A percentile compares a stretch with the other conserved stretches of the same genome.
These are phyloP conservation scores for Lasioglossum baleicum DNA, from an alignment of 1,140 invertebrate genomes.

Conservation along the genomic window DNA sequence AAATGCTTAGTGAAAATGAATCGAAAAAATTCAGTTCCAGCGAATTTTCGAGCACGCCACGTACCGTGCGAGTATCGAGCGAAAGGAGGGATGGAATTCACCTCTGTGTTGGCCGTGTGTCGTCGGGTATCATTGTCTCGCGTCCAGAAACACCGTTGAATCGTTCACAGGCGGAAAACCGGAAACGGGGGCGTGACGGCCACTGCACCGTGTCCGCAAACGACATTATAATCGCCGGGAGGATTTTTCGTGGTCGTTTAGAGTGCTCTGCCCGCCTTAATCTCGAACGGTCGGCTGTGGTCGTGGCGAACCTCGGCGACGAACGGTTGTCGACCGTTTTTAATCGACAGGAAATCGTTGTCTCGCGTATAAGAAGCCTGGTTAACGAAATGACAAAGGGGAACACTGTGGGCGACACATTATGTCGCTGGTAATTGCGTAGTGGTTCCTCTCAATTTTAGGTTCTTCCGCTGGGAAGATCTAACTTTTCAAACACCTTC, in stretches of 20 bases:
- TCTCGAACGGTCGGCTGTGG: neutral
- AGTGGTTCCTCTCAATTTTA: too few relatives aligned
- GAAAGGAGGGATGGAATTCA: neutral
- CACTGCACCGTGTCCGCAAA: constrained; percentile 46
- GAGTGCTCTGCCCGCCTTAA: neutral
- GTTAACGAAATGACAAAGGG: neutral
- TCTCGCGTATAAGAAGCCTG: too few relatives aligned
- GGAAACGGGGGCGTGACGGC: constrained; percentile 56
- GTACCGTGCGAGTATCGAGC: neutral
- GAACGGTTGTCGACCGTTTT: neutral
- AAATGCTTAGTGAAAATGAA: too few relatives aligned
- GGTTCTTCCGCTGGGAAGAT: too few relatives aligned
- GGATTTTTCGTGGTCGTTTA: constrained; percentile 49
- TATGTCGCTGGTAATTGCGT: too few relatives aligned
- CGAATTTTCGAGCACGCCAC: too few relatives aligned
- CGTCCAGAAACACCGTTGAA: constrained; percentile 7
- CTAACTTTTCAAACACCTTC: too few relatives aligned
- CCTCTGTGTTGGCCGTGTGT: neutral
- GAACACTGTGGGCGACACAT: neutral
- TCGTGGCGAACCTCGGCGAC: neutral
- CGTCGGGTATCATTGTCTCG: constrained; percentile 5
- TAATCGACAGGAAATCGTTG: too few relatives aligned
- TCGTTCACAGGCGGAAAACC: constrained; percentile 51
- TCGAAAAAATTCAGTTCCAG: too few relatives aligned
- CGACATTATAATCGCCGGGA: constrained; percentile 65